Percentiles rank a stretch among this genome's conserved stretches.
Evolutionary conservation across 2,797 vertebrate species (phyloP).

Genomic region (Serranus cabrilla): DNA sequence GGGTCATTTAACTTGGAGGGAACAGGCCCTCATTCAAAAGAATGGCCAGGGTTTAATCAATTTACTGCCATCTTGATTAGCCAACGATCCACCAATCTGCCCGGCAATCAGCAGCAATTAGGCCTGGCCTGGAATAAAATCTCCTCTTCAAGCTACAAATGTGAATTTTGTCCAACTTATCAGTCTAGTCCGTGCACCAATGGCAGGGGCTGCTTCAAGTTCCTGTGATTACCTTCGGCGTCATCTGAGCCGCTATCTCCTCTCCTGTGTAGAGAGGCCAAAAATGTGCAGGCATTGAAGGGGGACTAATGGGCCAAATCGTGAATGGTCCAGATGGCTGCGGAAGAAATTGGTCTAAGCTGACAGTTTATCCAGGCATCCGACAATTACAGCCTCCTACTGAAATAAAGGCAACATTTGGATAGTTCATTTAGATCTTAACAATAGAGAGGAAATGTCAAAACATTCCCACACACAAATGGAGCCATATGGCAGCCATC

Average conservation of each 20-base stretch:
- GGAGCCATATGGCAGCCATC: constrained; percentile 59
- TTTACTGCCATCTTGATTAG: constrained; percentile 70
- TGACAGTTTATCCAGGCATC: constrained; percentile 83
- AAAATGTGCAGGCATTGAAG: constrained; percentile 81
- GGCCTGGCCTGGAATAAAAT: constrained; percentile 56
- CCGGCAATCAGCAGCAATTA: constrained; percentile 72
- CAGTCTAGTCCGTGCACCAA: constrained; percentile 60
- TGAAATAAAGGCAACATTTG: constrained; percentile 77
- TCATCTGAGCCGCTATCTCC: constrained; percentile 82
- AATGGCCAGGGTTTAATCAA: constrained; percentile 50
- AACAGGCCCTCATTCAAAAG: constrained; percentile 47
- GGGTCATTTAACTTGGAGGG: constrained; percentile 24
- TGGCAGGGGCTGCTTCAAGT: constrained; percentile 62
- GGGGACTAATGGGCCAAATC: constrained; percentile 82
- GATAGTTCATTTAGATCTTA: constrained; percentile 72
- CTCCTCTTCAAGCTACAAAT: constrained; percentile 45
- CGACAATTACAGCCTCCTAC: constrained; percentile 76
- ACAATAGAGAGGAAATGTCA: constrained; percentile 69
- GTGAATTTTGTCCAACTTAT: constrained; percentile 64
- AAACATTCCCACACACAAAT: constrained; percentile 64
- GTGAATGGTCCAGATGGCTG: constrained; percentile 79
- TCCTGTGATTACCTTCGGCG: constrained; percentile 82
- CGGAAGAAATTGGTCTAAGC: constrained; percentile 78
- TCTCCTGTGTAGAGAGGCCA: constrained; percentile 84
- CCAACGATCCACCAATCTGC: constrained; percentile 61